Evolutionary conservation across 2,888 invertebrate species (phyloP), one percentile per base, ranked within the genome.

Genomic region (Tinea trinotella): DNA sequence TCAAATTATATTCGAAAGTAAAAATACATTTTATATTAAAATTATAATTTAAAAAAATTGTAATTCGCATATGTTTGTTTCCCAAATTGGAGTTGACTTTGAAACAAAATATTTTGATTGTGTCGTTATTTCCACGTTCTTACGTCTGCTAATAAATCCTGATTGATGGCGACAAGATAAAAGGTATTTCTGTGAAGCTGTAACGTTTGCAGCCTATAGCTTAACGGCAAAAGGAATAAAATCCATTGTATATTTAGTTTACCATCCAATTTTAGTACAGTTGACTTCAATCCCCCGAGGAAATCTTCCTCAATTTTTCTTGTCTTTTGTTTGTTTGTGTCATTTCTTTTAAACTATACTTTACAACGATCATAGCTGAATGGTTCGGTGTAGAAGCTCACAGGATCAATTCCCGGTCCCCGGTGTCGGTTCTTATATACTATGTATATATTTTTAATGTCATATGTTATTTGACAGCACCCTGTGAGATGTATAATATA

Each of bases 221-320:
- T 50, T 46, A 54, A 60, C 64, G 65, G 65, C 67, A 70, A 68
- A 70, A 66, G 64, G 17, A 65, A 72, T 63, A 68, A 69, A 72
- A 67, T 61, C 70, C 63, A 70, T 71, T 70, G 68, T 70, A 62
- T 70, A 68, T 71, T 74, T 67, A 71, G 73, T 73, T 74, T 71
- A 67, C 72, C 68, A 68, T 71, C 71, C 74, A 76, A 76, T 77
- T 77, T 75, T 70, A 70, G 71, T 66, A 59, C 62, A 67, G 67
- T 66, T 68, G 70, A 73, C 68, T 71, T 66, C 68, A 70, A 74
- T 71, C 66, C 78, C 70, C 76, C 53, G 59, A 73, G 74, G 76
- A 76, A 78, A 78, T 76, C 71, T 68, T 55, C 63, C 63, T 71
- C 73, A 71, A 76, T 76, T 74, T 71, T 74, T 68, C 66, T 60